A percentile compares a stretch with the other conserved stretches of the same genome.
phyloP scores from a whole-genome alignment of 2,888 invertebrate genomes.

The Tinea pellionella region DNA sequence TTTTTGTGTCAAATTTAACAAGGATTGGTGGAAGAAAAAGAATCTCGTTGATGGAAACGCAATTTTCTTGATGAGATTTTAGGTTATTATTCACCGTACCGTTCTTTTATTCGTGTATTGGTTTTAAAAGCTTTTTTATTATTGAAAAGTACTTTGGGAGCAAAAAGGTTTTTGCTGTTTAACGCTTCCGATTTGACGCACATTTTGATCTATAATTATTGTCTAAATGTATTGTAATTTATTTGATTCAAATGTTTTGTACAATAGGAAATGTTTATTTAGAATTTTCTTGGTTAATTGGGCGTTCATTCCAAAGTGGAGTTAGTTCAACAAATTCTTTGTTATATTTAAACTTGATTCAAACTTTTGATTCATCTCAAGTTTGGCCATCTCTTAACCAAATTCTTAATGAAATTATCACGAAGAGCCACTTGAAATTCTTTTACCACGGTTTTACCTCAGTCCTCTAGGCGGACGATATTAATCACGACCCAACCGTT shows the following conservation, averaged over 20 bases:
- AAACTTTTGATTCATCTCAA: too few species aligned
- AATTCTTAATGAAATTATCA: constrained; percentile 9
- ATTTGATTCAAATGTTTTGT: neutral
- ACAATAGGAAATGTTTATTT: neutral
- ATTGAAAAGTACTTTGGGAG: constrained; percentile 12
- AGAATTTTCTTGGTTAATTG: too few species aligned
- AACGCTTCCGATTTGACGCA: neutral
- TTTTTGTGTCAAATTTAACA: constrained; percentile 15
- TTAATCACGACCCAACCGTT: constrained; percentile 14
- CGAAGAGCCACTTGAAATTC: constrained; percentile 8
- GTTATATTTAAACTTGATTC: too few species aligned
- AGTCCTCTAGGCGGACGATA: constrained; percentile 12
- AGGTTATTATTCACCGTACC: constrained; percentile 14
- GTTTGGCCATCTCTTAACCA: neutral
- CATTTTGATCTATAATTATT: neutral
- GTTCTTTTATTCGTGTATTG: constrained; percentile 6
- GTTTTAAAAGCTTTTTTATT: constrained; percentile 12
- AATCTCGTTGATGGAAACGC: constrained; percentile 12
- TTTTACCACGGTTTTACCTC: constrained; percentile 7
- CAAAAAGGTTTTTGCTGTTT: constrained; percentile 12
- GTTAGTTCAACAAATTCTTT: too few species aligned
- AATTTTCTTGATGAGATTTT: constrained; percentile 15
- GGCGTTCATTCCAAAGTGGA: too few species aligned
- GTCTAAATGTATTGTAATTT: neutral
- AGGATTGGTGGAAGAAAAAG: constrained; percentile 13